Evolutionary conservation across 2,888 invertebrate species (phyloP), one percentile per base, ranked within the genome.

Genomic region (Embidobia sp.): DNA sequence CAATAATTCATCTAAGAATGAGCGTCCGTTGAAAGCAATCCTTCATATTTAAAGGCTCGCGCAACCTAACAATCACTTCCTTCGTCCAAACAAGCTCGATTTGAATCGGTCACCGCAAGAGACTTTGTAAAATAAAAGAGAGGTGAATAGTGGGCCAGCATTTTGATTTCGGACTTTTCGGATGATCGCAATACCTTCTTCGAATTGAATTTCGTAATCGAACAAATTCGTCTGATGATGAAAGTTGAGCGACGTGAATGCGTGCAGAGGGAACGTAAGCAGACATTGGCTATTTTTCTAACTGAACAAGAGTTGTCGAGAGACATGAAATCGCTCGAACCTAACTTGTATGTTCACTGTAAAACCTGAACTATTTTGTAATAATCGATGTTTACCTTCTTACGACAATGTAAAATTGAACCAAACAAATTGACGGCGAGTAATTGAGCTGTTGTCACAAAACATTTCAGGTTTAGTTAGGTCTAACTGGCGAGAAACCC

Each of bases 251-350:
- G 63, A 49, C 26, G 33, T 26, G 59, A 42, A 51, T 59, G 22
- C 5, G 5, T 22, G 5, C 22, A 29, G 6, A 33, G 6, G 33
- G 13, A 6, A 33, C 4, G 11, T 26, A 27, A 29, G 8, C 40
- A 37, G 27, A 16, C 10, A 46, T 61, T 61, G 61, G 53, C 51
- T 70, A 70, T 70, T 70, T 70, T 70, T 70, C 53, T 70, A 70
- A 53, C 33, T 40, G 11, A 55, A 37, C 2, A 22, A 40, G 26
- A 46, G 27, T 27, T 6, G 33, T 33, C 11, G 8, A 15, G 16
- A 22, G 16, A 18, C 13, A 22, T 27, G 6, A 48, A 27, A 26
- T 63, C 27, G n/a, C 37, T 67, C 15, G 29, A 31, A 59, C 42
- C 49, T 42, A 42, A 49, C 40, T 67, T 42, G 26, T 40, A 42